Conservation (phyloP, 1,140 invertebrate genomes). For the Pteromalus puparum region DNA sequence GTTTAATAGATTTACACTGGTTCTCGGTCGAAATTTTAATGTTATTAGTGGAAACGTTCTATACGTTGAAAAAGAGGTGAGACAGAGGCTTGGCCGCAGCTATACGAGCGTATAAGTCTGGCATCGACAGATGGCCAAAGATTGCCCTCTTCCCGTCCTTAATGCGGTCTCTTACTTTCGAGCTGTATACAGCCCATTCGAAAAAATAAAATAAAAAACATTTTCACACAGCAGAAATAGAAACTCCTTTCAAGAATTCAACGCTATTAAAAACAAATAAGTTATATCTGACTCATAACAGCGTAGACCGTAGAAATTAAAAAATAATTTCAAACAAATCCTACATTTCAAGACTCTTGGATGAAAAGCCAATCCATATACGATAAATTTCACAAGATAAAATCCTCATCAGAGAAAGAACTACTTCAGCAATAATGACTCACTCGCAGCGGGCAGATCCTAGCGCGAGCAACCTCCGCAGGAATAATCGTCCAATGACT, state of each 20-base stretch:
- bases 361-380: too few relatives aligned
- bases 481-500: neutral
- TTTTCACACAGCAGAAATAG: neutral
- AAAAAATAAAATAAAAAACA: constrained; percentile 10
- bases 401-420: too few relatives aligned
- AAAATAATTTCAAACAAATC: neutral
- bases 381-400: too few relatives aligned
- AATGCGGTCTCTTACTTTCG: constrained; percentile 55
- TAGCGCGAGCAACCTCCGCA: neutral
- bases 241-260: neutral
- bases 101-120: constrained; percentile 21
- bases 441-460: neutral
- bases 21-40: constrained; percentile 12
- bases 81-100: too few relatives aligned
- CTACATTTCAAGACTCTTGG: neutral
- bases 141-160: constrained; percentile 68
- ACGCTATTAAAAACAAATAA: too few relatives aligned
- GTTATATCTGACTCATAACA: too few relatives aligned
- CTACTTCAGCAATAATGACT: neutral
- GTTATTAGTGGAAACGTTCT: neutral
- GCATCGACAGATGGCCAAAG: constrained; percentile 64
- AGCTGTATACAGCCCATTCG: constrained; percentile 3
- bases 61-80: neutral
- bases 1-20: too few relatives aligned
- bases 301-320: neutral